Evolutionary conservation across 2,797 vertebrate species (phyloP), one percentile per base, ranked within the genome.

Genomic region (Lutjanus campechanus): DNA sequence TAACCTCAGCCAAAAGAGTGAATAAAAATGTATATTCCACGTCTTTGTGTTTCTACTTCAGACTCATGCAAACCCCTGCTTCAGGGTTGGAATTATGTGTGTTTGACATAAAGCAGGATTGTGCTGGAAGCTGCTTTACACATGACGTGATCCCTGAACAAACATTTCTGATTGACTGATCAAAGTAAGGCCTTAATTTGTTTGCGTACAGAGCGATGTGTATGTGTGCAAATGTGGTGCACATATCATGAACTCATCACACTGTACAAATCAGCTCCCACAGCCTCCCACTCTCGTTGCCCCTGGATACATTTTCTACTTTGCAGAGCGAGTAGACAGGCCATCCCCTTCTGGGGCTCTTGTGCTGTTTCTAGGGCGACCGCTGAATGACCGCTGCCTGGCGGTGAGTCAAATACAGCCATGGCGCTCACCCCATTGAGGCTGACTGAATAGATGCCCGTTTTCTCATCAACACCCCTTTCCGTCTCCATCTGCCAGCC

Each of bases 301-400:
- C 90, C 88, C 82, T 89, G 86, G 91, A 90, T 87, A 90, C 86
- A 71, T 82, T 82, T 90, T 82, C 83, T 53, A 83, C 79, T 91
- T 76, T 80, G 79, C 85, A 81, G 69, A 82, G 84, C n/a, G n/a
- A 86, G 88, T 68, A 74, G 84, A 76, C 89, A 61, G 73, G 68
- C 90, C 68, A 62, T 83, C 79, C 86, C 85, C 86, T 89, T 91
- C 87, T 88, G 89, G 91, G 89, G 85, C 86, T 92, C 90, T 89
- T 77, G 86, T 89, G 82, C 88, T 7, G 94, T 95, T 94, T 92
- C 94, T 91, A 91, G 83, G 93, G 90, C 86, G 88, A 95, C 94
- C 53, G 73, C 88, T 94, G 92, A 95, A 95, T 94, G 92, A 90
- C 90, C 81, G 69, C 90, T 85, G 91, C 87, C 88, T 93, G 93